phyloP scores from a whole-genome alignment of 2,113 vertebrate genomes.

The Sarotherodon lohbergeri region DNA sequence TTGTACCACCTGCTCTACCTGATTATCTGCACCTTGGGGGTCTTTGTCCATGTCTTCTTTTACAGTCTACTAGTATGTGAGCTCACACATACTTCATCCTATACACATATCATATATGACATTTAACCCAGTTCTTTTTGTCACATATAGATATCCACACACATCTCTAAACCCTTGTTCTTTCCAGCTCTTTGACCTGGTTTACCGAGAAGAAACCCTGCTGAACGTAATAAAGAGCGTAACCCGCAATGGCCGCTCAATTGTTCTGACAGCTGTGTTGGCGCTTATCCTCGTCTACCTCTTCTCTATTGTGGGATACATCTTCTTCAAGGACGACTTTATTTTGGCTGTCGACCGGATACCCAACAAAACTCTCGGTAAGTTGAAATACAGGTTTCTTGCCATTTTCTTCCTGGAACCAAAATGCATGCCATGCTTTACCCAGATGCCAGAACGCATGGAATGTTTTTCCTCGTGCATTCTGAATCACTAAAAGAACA shows the following conservation, averaged over 20 bases:
- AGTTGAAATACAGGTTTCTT: neutral
- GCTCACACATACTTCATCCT: neutral
- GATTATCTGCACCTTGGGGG: slow-evolving; percentile 90
- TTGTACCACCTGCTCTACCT: slow-evolving; percentile 96
- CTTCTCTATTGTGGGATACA: slow-evolving; percentile 98
- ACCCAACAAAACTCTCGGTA: slow-evolving; percentile 86
- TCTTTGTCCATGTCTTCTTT: slow-evolving; percentile 97
- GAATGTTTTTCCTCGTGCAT: neutral
- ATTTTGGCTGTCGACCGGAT: slow-evolving; percentile 94
- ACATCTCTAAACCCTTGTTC: neutral
- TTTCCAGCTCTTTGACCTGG: slow-evolving; percentile 91
- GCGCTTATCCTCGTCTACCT: slow-evolving; percentile 98
- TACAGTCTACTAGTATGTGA: slow-evolving; percentile 91
- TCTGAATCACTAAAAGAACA: neutral
- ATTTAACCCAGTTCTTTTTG: neutral
- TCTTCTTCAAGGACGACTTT: slow-evolving; percentile 98
- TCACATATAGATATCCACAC: neutral
- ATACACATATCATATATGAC: neutral
- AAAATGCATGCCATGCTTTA: neutral
- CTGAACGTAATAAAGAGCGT: slow-evolving; percentile 99
- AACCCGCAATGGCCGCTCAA: slow-evolving; percentile 95
- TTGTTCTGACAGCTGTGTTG: slow-evolving; percentile 92
- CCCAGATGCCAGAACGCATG: neutral
- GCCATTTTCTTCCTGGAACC: neutral
- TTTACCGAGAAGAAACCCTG: slow-evolving; percentile 95